Conservation (phyloP, 2,113 vertebrate species). For the Nettapus auritus region DNA sequence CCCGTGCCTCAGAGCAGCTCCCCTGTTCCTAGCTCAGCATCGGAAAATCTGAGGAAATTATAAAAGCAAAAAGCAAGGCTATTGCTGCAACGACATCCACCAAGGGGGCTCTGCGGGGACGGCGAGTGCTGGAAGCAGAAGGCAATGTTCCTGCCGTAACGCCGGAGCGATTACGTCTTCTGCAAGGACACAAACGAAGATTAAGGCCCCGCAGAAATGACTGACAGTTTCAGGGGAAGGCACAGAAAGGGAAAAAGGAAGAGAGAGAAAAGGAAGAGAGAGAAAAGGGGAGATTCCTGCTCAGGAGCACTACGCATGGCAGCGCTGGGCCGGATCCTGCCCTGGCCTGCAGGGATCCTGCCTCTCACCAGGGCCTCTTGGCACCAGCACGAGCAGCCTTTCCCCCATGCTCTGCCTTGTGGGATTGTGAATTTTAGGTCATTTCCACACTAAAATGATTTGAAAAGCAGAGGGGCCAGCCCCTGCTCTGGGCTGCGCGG, state of each 20-base stretch:
- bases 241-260: neutral
- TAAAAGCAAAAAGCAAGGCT: neutral
- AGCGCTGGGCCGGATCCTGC: accelerated
- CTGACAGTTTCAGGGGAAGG: neutral
- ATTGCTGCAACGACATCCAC: neutral
- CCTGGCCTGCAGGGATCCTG: neutral
- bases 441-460: constrained; percentile 6
- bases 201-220: neutral
- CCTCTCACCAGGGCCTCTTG: neutral
- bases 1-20: neutral
- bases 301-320: accelerated
- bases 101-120: neutral
- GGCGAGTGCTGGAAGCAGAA: neutral
- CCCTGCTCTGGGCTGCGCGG: neutral
- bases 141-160: neutral
- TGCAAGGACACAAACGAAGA: neutral
- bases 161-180: neutral
- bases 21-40: neutral
- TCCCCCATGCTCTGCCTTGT: neutral
- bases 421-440: neutral
- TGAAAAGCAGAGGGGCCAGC: constrained; percentile 19
- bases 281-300: accelerated
- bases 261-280: neutral
- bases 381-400: neutral
- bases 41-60: neutral